phyloP scores from a whole-genome alignment of 2,797 vertebrate genomes.

The Poliocrania exsul region DNA sequence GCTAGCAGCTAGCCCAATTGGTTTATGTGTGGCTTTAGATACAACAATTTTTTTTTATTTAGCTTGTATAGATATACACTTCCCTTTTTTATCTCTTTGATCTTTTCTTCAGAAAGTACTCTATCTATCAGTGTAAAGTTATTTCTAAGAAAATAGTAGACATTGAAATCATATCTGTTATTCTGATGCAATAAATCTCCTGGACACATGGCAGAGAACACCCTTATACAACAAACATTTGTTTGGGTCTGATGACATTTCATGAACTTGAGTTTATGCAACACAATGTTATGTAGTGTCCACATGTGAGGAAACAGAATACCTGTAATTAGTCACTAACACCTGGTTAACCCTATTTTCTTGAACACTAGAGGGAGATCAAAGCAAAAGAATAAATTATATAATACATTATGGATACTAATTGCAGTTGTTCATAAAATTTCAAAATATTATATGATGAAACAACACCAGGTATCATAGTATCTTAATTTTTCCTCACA shows the following conservation, averaged over 20 bases:
- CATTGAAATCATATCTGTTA: background rate
- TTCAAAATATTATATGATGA: background rate
- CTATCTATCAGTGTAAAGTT: background rate
- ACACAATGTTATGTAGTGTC: background rate
- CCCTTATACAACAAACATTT: background rate
- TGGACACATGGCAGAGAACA: background rate
- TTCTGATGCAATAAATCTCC: background rate
- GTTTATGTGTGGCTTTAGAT: background rate
- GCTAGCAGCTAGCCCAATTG: background rate
- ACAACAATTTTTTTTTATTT: background rate
- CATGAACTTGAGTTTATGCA: background rate
- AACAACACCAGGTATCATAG: background rate
- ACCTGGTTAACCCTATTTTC: background rate
- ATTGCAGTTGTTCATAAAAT: background rate
- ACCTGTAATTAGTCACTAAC: background rate
- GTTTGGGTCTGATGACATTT: background rate
- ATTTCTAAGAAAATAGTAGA: background rate
- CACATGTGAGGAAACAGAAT: background rate
- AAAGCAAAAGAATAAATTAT: constrained; percentile 53
- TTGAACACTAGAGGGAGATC: constrained; percentile 66
- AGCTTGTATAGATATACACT: rapidly evolving
- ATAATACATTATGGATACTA: background rate
- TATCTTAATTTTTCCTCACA: background rate
- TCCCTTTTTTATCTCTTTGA: background rate
- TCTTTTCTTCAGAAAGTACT: background rate